These are phyloP conservation scores for Orthonevra nobilis DNA, from an alignment of 2,888 invertebrate species.

Conservation along the genomic window DNA sequence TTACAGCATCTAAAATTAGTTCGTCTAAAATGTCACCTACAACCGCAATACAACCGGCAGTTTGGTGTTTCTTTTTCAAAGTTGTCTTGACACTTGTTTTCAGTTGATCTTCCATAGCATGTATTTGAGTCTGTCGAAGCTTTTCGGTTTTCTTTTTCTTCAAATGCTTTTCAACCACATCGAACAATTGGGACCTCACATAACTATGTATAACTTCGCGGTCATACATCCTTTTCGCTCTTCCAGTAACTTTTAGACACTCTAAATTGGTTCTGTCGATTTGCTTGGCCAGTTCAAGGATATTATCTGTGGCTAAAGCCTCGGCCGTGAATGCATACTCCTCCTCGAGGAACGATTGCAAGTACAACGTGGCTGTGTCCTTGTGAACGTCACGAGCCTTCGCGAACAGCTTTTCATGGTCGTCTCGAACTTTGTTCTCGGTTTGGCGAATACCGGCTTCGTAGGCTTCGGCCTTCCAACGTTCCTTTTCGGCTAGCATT, in stretches of 20 bases:
- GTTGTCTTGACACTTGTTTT: slow-evolving; percentile 9
- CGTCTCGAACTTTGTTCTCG: slow-evolving; percentile 86
- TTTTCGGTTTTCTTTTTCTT: neutral
- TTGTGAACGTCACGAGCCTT: slow-evolving; percentile 81
- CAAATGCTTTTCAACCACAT: slow-evolving; percentile 21
- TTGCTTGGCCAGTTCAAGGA: slow-evolving; percentile 81
- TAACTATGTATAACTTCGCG: slow-evolving; percentile 5
- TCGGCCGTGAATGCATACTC: slow-evolving; percentile 83
- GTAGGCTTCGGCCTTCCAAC: slow-evolving; percentile 88
- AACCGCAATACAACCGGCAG: slow-evolving; percentile 13
- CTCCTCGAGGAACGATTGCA: slow-evolving; percentile 84
- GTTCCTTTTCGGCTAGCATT: slow-evolving; percentile 88
- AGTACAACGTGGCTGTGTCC: slow-evolving; percentile 83
- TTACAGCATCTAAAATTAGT: slow-evolving; percentile 29
- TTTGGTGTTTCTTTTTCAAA: neutral
- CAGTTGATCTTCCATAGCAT: slow-evolving; percentile 47
- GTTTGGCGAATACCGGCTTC: slow-evolving; percentile 90
- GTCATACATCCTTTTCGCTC: neutral
- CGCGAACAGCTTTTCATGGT: slow-evolving; percentile 91
- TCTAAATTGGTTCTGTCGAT: slow-evolving; percentile 81
- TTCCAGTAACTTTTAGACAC: slow-evolving; percentile 1
- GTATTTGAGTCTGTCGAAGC: too few relatives aligned
- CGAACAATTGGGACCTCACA: slow-evolving; percentile 34
- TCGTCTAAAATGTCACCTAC: slow-evolving; percentile 47
- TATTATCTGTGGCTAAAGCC: slow-evolving; percentile 81